Conservation (phyloP, 2,797 vertebrate genomes). For the Gymnoscopelus braueri region DNA sequence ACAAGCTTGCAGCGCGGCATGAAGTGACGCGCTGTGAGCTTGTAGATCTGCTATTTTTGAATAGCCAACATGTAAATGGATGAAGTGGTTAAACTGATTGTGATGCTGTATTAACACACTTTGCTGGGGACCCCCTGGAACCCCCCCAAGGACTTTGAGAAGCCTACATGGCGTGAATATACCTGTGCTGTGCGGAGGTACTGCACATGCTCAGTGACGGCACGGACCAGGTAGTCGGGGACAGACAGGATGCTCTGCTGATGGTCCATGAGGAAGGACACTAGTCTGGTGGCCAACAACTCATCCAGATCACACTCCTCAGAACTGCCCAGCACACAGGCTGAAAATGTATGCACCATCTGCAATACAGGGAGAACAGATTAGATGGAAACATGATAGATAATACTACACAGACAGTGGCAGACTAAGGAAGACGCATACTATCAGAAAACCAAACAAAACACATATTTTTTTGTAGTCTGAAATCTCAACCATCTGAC, state of each 20-base stretch:
- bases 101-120: no score
- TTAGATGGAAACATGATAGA: background rate
- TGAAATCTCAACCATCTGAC: no score
- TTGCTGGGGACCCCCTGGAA: no score
- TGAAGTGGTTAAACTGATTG: no score
- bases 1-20: no score
- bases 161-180: conserved; percentile 37
- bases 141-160: no score
- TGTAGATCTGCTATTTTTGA: no score
- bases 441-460: background rate
- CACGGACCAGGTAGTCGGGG: conserved; percentile 87
- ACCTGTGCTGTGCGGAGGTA: conserved; percentile 82
- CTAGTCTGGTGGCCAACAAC: conserved; percentile 88
- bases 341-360: conserved; percentile 95
- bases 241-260: conserved; percentile 91
- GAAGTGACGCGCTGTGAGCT: no score
- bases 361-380: conserved; percentile 55
- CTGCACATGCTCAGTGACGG: conserved; percentile 87
- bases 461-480: no score
- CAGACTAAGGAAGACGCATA: no score
- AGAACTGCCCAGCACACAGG: conserved; percentile 89
- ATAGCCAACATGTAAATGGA: no score
- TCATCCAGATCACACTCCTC: conserved; percentile 92
- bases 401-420: background rate
- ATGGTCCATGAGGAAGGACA: conserved; percentile 96